These are phyloP conservation scores for Poecile montanus DNA, from an alignment of 2,797 vertebrate genomes.

Conservation along the genomic window DNA sequence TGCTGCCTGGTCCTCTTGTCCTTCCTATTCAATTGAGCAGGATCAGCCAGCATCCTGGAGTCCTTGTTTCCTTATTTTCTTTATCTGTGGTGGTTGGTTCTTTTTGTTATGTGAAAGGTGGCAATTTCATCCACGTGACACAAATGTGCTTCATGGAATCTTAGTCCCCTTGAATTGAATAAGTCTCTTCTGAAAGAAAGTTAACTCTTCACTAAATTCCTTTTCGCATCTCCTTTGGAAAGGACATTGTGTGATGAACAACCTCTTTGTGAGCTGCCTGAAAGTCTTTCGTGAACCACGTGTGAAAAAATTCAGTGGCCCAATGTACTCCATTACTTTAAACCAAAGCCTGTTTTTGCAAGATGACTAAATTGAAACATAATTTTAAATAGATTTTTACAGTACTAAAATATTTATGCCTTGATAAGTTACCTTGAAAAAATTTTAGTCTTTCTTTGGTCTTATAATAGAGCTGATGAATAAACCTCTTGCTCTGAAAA, in stretches of 20 bases:
- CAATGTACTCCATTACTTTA: neutral
- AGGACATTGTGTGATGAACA: neutral
- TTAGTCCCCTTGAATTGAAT: neutral
- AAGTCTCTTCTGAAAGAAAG: neutral
- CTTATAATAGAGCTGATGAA: neutral
- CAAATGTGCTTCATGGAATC: neutral
- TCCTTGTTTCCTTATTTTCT: neutral
- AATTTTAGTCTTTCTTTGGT: neutral
- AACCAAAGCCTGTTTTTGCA: neutral
- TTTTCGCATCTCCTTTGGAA: neutral
- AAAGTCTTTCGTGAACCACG: neutral
- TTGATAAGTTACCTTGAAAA: neutral
- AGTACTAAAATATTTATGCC: neutral
- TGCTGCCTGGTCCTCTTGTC: neutral
- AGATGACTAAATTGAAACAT: neutral
- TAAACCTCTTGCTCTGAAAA: neutral
- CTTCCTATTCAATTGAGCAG: neutral
- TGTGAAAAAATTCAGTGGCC: neutral
- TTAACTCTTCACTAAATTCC: neutral
- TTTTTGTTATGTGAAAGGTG: neutral
- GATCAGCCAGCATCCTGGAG: neutral
- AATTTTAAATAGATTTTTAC: neutral
- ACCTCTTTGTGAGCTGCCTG: neutral
- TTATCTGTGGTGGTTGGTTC: neutral
- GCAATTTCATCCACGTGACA: neutral